Base-by-base conservation (phyloP, 1,140 invertebrate species). In the Drosophila repletoides region DNA sequence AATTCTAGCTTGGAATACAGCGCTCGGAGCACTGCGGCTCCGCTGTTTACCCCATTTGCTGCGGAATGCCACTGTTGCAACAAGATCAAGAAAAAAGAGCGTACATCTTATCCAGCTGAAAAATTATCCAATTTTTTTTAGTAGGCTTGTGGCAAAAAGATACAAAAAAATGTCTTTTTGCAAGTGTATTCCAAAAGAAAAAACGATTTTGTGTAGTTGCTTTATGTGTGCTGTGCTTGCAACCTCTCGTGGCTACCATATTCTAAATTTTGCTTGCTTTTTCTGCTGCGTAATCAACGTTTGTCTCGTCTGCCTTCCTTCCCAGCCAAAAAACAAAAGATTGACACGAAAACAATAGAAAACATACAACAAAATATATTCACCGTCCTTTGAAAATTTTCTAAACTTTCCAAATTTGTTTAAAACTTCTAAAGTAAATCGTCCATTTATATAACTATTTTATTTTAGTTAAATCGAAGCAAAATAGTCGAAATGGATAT, bases 1-100 rank as follows among this genome's bases (percentile, higher is more conserved):
- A 43, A 67, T 73, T n/a, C n/a, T n/a, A n/a, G n/a, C n/a, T 81
- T 73, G 66, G 72, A 88, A 89, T 89, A 88, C 84, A 72, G 55
- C 77, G 81, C 83, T 88, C 36, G 3, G 6, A 12, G 66, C 33
- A 26, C 14, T 43, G 26, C 48, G 26, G n/a, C 36, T 12, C 17
- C 26, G 46, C 55, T 28, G 40, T 28, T n/a, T 7, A 3, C 2
- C 15, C 14, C 15, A 51, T 34, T 10, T 43, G 43, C 58, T 24
- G 48, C 59, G 46, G 28, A n/a, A n/a, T 49, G 53, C 58, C 48
- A 40, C 79, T 33, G 64, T 5, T 22, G 53, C 55, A 43, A 45
- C 43, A 15, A 33, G 2, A 14, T 15, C 22, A 9, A n/a, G 17
- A 68, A 63, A 38, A 67, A 67, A 53, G 56, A 81, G 40, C 61